These are phyloP conservation scores for Pteromalus puparum DNA, from an alignment of 1,140 invertebrate genomes.

Conservation along the genomic window DNA sequence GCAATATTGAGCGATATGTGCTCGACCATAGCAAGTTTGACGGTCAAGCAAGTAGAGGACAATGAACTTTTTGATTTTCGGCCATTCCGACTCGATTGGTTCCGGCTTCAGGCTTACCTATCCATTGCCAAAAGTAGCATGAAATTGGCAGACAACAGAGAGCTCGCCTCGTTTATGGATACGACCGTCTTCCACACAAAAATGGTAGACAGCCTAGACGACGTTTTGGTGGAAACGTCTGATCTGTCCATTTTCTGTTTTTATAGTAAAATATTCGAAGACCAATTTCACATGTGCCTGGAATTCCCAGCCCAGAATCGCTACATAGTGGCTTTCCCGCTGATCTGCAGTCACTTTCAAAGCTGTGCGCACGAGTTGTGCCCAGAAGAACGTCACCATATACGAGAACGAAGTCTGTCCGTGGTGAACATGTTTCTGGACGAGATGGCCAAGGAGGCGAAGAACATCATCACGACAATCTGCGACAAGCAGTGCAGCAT, in stretches of 20 bases:
- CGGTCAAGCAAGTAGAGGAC: conserved; percentile 97
- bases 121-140: conserved; percentile 90
- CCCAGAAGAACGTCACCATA: conserved; percentile 98
- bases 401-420: conserved; percentile 94
- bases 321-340: conserved; percentile 97
- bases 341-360: conserved; percentile 98
- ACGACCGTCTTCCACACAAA: conserved; percentile 98
- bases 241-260: conserved; percentile 99
- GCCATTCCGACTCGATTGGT: conserved; percentile 97
- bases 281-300: conserved; percentile 98
- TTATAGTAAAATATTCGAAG: conserved; percentile 97
- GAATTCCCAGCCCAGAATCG: conserved; percentile 98
- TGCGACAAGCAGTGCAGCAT: conserved; percentile 97
- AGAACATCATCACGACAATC: conserved; percentile 98
- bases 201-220: conserved; percentile 99
- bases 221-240: conserved; percentile 96
- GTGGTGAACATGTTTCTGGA: conserved; percentile 98
- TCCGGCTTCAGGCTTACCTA: conserved; percentile 95
- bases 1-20: conserved; percentile 95
- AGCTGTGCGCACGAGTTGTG: conserved; percentile 98
- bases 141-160: conserved; percentile 89
- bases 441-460: conserved; percentile 99
- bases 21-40: conserved; percentile 90
- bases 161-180: conserved; percentile 94
- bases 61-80: conserved; percentile 98